Conservation (phyloP, 2,797 vertebrate species). For the Cuculus canorus region DNA sequence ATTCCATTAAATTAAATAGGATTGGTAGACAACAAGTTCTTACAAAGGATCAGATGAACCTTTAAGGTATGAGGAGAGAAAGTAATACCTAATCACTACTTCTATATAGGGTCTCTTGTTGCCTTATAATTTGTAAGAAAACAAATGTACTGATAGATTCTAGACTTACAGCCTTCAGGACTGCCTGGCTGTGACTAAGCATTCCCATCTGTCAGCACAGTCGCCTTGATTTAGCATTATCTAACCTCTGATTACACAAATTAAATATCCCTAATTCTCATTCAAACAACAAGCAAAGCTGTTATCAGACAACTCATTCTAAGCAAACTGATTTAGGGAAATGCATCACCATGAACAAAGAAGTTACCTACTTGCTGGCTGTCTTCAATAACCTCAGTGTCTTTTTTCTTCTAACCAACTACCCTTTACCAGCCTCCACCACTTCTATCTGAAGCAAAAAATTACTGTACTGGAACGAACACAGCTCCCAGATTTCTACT, state of each 20-base stretch:
- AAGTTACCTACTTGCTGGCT: background rate
- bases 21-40: conserved; percentile 29
- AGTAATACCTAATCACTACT: conserved; percentile 21
- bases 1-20: conserved; percentile 41
- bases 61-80: background rate
- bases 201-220: conserved; percentile 30
- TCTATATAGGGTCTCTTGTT: background rate
- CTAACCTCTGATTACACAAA: conserved; percentile 51
- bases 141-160: conserved; percentile 17
- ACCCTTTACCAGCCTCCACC: background rate
- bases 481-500: background rate
- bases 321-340: conserved; percentile 18
- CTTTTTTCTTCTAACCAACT: background rate
- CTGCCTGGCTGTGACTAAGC: background rate
- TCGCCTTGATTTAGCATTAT: conserved; percentile 21
- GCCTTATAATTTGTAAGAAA: conserved; percentile 12
- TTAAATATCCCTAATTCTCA: conserved; percentile 32
- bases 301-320: background rate
- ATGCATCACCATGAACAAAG: background rate
- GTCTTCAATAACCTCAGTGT: background rate
- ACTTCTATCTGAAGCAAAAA: background rate
- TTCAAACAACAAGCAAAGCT: background rate
- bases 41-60: background rate
- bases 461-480: background rate
- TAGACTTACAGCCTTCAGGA: conserved; percentile 14